Base-by-base conservation (phyloP, 2,888 invertebrate genomes). In the Agapetus fuscipes region DNA sequence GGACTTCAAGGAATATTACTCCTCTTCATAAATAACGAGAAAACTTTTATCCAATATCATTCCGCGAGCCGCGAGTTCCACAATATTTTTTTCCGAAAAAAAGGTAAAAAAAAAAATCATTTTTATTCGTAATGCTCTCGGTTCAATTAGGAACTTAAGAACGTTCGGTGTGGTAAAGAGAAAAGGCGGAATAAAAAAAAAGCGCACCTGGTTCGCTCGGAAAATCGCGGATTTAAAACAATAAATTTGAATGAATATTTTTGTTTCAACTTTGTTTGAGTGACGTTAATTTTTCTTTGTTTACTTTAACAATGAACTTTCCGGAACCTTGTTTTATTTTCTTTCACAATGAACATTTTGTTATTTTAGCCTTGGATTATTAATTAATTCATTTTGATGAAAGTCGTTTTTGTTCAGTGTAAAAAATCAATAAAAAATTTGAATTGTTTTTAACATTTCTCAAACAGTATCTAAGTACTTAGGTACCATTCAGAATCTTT, bases 11-110 rank as follows among this genome's bases (percentile, higher is more conserved):
- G 20, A 33, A 13, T 25, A 33, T n/a, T n/a, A n/a, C n/a, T n/a
- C n/a, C 24, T 13, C 13, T 33, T 33, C 4, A 24, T 33, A 24
- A 33, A 33, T 33, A 33, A 33, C 25, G 33, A 12, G 33, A 25
- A 25, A 33, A 33, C 25, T 33, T 33, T 33, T 24, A 13, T 33
- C 14, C 2, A 33, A 14, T 25, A 13, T 25, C 17, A 14, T 13
- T 33, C 20, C 2, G 14, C 25, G 6, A n/a, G n/a, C 3, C n/a
- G n/a, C 3, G 15, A n/a, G 17, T 30, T 30, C 20, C 9, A 20
- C 20, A 20, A 20, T 20, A 20, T 20, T 20, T 20, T 20, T 20
- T 20, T 20, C 5, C 20, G 20, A 20, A 9, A 20, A 20, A 9
- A 20, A 20, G n/a, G n/a, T n/a, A n/a, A n/a, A 20, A 9, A 20